Base-by-base conservation (phyloP, 2,888 invertebrate species). In the Malachius bipustulatus region DNA sequence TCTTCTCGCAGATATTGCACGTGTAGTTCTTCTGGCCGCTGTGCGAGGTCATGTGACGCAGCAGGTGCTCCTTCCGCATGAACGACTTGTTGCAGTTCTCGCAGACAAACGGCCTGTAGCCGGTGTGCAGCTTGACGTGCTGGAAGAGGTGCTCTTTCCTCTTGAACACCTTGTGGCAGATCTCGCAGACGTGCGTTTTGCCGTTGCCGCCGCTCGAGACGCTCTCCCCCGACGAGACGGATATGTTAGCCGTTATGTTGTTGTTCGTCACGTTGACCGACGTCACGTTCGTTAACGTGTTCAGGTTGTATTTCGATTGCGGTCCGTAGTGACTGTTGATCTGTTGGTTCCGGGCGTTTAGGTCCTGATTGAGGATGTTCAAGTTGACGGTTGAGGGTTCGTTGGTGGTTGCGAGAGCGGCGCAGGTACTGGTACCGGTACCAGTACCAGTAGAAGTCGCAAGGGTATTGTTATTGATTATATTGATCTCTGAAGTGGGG, bases 121-220 rank as follows among this genome's bases (percentile, higher is more conserved):
- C 77, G 0, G 73, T 71, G 47, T 78, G 78, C 2, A 77, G 56
- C 50, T 77, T 77, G 2, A 73, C 63, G 48, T 78, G 78, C 44
- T 78, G 79, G 38, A 73, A 74, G 1, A 79, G 60, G 50, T 78
- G 77, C 49, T 78, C 79, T 51, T 76, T 73, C 44, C 78, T 65
- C 50, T 77, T 77, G 48, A 79, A 79, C 1, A 67, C 67, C 43
- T 76, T 74, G 4, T 65, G 66, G 51, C 78, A 79, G 10, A 71
- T 62, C 26, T 71, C 70, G 48, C 77, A 77, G 3, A 49, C 42
- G 41, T 59, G 58, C 3, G 42, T 41, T 30, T 49, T 47, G 11
- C n/a, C 6, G n/a, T 19, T 19, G 24, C n/a, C n/a, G n/a, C 24
- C 24, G 14, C 9, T 26, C 8, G 16, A 15, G n/a, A 32, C 13